Conservation (phyloP, 2,888 invertebrate species). For the Drosophila rubida region DNA sequence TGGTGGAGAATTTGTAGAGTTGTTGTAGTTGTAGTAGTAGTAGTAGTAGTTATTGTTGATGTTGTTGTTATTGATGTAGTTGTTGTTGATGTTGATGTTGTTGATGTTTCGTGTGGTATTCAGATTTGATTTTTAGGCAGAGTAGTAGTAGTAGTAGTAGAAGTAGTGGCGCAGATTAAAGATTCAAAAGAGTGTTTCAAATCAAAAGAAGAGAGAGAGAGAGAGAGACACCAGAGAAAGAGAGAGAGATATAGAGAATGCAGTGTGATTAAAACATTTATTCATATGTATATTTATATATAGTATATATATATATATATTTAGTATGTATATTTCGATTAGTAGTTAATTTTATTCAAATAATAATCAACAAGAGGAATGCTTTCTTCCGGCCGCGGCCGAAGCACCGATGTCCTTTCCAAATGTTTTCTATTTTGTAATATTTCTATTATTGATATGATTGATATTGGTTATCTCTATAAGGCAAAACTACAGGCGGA, state of each 20-base stretch:
- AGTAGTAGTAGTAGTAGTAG: constrained; percentile 65
- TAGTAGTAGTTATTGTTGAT: too few relatives aligned
- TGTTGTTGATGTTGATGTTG: constrained; percentile 52
- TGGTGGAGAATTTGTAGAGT: constrained; percentile 57
- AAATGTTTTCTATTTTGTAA: constrained; percentile 7
- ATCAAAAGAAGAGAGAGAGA: constrained; percentile 66
- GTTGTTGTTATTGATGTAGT: constrained; percentile 54
- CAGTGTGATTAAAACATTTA: constrained; percentile 79
- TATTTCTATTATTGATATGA: constrained; percentile 15
- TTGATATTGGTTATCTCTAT: constrained; percentile 47
- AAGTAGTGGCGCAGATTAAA: constrained; percentile 74
- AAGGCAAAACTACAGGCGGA: constrained; percentile 59
- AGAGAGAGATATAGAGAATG: constrained; percentile 73
- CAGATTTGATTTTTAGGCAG: constrained; percentile 55
- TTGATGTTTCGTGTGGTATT: constrained; percentile 49
- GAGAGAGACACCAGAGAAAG: constrained; percentile 73
- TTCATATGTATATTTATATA: constrained; percentile 49
- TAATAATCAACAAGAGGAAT: constrained; percentile 23
- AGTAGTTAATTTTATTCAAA: constrained; percentile 29
- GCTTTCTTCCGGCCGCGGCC: constrained; percentile 39
- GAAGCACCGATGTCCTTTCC: constrained; percentile 53
- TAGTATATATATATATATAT: constrained; percentile 35
- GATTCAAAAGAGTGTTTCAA: constrained; percentile 73
- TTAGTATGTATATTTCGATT: constrained; percentile 34
- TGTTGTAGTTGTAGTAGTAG: constrained; percentile 57